Evolutionary conservation across 2,888 invertebrate genomes (phyloP).

Genomic region (Selenia dentaria): DNA sequence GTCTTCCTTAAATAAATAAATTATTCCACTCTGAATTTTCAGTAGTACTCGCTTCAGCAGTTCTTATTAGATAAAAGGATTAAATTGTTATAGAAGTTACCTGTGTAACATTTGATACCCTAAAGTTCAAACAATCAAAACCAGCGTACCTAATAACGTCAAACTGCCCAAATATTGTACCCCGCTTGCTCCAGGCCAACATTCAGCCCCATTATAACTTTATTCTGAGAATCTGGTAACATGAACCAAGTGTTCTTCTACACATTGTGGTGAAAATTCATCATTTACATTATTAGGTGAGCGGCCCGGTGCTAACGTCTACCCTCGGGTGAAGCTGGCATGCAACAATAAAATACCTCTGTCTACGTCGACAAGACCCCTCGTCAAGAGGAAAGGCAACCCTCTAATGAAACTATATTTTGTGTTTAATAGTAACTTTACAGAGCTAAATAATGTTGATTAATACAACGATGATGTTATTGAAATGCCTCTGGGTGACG

Average conservation of each 20-base stretch:
- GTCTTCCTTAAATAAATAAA: too few species aligned
- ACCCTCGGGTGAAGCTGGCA: conserved; percentile 35
- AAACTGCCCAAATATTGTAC: too few species aligned
- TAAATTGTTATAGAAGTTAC: too few species aligned
- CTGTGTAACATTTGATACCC: too few species aligned
- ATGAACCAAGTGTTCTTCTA: conserved; percentile 5
- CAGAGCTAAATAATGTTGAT: conserved; percentile 34
- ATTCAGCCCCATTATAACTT: too few species aligned
- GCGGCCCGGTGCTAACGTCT: conserved; percentile 8
- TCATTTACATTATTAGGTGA: conserved; percentile 38
- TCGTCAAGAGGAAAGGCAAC: conserved; percentile 35
- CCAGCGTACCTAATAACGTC: too few species aligned
- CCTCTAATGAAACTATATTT: conserved; percentile 51
- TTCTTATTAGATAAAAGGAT: too few species aligned
- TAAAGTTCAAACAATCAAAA: too few species aligned
- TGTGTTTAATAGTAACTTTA: conserved; percentile 40
- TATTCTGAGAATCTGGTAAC: conserved; percentile 11
- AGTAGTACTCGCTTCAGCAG: too few species aligned
- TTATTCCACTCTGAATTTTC: too few species aligned
- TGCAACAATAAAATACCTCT: conserved; percentile 47
- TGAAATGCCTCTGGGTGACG: conserved; percentile 15
- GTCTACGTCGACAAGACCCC: conserved; percentile 39
- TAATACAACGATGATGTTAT: conserved; percentile 25
- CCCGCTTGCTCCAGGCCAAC: too few species aligned
- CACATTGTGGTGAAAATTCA: conserved; percentile 32